Percentiles rank a stretch among this genome's conserved stretches.
Conservation (phyloP, 1,140 invertebrate genomes). For the Asbolus verrucosus region DNA sequence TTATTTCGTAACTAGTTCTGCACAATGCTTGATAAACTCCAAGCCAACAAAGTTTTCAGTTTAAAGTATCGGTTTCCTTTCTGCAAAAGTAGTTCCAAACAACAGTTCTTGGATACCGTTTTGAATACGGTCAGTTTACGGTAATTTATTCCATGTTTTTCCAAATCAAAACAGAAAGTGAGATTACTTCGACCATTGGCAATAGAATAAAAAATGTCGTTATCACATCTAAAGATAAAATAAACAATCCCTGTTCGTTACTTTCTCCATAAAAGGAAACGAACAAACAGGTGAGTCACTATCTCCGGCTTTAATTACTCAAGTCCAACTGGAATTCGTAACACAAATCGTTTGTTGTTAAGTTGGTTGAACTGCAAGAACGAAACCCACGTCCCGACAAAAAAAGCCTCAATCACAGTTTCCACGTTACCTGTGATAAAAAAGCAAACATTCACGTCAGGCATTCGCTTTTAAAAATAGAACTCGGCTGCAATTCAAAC, state of each 20-base stretch:
- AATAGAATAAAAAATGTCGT: not conserved
- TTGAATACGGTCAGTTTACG: no score
- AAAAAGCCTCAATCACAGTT: not conserved
- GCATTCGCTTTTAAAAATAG: constrained; percentile 1
- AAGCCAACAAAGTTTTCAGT: no score
- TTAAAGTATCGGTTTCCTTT: no score
- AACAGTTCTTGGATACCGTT: no score
- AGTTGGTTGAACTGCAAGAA: not conserved
- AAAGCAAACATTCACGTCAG: no score
- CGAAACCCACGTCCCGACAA: not conserved
- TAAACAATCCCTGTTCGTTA: not conserved
- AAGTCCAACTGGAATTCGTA: constrained; percentile 4
- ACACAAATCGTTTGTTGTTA: not conserved
- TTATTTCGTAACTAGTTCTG: no score
- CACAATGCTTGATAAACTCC: no score
- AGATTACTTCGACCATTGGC: no score
- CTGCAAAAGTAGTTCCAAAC: no score
- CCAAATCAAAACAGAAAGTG: no score
- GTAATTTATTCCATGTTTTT: no score
- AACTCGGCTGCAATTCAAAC: not conserved
- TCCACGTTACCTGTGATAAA: not conserved
- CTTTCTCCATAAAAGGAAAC: not conserved
- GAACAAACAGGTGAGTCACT: constrained; percentile 6
- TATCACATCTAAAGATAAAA: not conserved
- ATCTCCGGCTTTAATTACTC: not conserved